Conservation (phyloP, 2,113 vertebrate species). For the Pleuronectes platessa region DNA sequence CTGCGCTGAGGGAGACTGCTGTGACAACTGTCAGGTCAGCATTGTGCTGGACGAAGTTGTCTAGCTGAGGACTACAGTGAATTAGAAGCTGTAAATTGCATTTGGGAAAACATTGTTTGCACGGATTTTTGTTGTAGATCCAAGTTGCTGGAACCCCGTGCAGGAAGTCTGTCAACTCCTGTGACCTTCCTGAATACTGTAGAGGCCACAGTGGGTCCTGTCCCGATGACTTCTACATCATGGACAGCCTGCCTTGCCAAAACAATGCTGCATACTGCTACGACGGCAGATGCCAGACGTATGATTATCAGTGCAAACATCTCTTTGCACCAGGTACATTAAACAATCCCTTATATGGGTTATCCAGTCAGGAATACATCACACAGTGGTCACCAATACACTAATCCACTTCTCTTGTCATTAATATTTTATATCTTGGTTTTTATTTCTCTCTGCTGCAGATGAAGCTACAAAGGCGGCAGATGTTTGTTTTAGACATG, state of each 20-base stretch:
- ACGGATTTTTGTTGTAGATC: slow-evolving; percentile 74
- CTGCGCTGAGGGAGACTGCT: slow-evolving; percentile 88
- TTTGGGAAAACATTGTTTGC: too few species aligned
- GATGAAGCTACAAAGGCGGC: slow-evolving; percentile 82
- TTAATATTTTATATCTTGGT: not conserved
- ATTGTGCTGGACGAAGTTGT: not conserved
- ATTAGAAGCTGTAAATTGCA: not conserved
- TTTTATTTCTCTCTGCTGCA: slow-evolving; percentile 54
- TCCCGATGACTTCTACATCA: slow-evolving; percentile 84
- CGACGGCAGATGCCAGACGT: slow-evolving; percentile 88
- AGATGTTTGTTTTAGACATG: slow-evolving; percentile 81
- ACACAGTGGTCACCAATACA: not conserved
- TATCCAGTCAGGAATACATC: not conserved
- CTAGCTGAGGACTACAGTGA: not conserved
- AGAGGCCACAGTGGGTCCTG: slow-evolving; percentile 81
- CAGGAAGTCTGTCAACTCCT: slow-evolving; percentile 75
- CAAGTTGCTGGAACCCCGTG: slow-evolving; percentile 83
- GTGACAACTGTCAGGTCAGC: slow-evolving; percentile 86
- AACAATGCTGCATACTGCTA: slow-evolving; percentile 84
- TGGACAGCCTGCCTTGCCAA: slow-evolving; percentile 85
- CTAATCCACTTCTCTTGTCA: not conserved
- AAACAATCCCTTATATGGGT: not conserved
- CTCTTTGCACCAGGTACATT: slow-evolving; percentile 85
- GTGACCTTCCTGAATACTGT: slow-evolving; percentile 91
- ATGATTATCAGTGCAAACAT: slow-evolving; percentile 85